Evolutionary conservation across 2,797 vertebrate genomes (phyloP).

Genomic region (Peromyscus melanophrys): DNA sequence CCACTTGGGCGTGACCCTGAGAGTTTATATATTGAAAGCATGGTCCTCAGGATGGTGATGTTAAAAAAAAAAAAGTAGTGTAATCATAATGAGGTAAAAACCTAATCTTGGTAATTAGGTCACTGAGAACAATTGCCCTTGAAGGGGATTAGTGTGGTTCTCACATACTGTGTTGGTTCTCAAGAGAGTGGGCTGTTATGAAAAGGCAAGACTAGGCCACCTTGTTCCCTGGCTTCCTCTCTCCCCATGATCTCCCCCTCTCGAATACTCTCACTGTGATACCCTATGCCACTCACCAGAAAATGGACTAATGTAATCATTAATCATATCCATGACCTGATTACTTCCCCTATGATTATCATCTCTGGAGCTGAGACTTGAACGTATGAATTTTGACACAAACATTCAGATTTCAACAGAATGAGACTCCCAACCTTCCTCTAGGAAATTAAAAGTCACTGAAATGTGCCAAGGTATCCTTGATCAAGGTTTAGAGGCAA

Average conservation of each 20-base stretch:
- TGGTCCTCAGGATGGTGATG: neutral
- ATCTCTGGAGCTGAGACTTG: neutral
- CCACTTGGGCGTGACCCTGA: neutral
- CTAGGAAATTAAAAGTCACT: slow-evolving; percentile 23
- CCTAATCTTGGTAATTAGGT: neutral
- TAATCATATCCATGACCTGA: neutral
- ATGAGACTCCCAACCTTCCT: neutral
- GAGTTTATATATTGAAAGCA: neutral
- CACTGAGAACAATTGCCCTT: neutral
- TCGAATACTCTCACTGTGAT: neutral
- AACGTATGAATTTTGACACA: neutral
- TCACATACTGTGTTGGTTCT: neutral
- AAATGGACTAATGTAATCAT: neutral
- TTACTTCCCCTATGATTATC: neutral
- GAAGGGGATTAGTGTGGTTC: neutral
- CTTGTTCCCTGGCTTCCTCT: neutral
- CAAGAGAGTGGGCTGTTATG: neutral
- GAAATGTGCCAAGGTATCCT: neutral
- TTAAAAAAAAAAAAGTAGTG: neutral
- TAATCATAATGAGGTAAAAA: neutral
- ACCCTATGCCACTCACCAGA: neutral
- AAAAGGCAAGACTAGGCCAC: neutral
- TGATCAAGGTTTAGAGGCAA: neutral
- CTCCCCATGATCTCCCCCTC: neutral
- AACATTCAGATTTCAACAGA: neutral